Base-by-base conservation (phyloP, 2,797 vertebrate species). In the Anguilla pacifica region DNA sequence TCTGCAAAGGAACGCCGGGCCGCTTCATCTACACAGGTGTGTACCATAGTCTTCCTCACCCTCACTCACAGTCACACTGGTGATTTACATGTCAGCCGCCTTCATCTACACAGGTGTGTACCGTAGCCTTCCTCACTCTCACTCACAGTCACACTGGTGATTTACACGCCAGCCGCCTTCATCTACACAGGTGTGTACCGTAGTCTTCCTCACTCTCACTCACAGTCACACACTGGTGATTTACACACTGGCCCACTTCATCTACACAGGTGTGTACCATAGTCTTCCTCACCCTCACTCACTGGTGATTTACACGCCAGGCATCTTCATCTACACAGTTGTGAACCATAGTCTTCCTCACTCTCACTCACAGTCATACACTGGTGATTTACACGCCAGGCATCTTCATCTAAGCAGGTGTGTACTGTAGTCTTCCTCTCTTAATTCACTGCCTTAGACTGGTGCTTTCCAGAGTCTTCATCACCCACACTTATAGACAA, bases 1-100 rank as follows among this genome's bases (percentile, higher is more conserved):
- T 99, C 94, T 99, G 98, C 95, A 99, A 99, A 96, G 98, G 98
- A 90, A 99, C 98, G 9, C 98, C 98, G 0, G 98, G 98, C 89
- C 95, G 98, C 93, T 99, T 99, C 96, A 98, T 99, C 93, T 99
- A 99, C 92, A 99, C 98, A 95, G 98, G 98, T 99, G 95, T 92
- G 95, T 39, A 31, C 31, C 35, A 15, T 5, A 31, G 35, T 43
- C 72, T 31, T 77, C 72, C 11, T 17, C 15, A 31, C 13, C 15
- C 72, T 43, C 31, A 74, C 70, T 74, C 31, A 74, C 11, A 74
- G 28, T 28, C 28, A 31, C 31, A 2, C 64, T 10, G n/a, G 64
- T 70, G 64, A 67, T 6, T 6, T 25, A 59, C 55, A 57, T 11
- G 6, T 1, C 6, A 11, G 98, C 89, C 95, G 98, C 92, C 35